Evolutionary conservation across 2,888 invertebrate species (phyloP).

Genomic region (Congeria kusceri): DNA sequence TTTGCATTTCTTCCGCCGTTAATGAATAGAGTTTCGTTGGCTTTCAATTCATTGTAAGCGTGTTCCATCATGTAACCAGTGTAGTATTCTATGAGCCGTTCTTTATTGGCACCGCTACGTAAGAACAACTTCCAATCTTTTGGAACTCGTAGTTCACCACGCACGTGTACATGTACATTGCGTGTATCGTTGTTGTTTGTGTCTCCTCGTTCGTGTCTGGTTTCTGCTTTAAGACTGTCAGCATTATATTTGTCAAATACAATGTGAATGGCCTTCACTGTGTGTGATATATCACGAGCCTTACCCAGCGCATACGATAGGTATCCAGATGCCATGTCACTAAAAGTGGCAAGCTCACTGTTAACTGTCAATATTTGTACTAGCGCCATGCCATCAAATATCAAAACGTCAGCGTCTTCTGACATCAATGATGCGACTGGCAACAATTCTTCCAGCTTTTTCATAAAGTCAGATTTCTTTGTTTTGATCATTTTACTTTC

Average conservation of each 20-base stretch:
- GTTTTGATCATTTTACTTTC: constrained; percentile 2
- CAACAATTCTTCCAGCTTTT: background rate
- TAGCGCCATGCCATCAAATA: constrained; percentile 5
- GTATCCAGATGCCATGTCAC: no score
- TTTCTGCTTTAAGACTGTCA: background rate
- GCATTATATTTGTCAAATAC: constrained; percentile 1
- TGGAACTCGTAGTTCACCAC: background rate
- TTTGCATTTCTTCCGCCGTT: background rate
- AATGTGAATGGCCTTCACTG: background rate
- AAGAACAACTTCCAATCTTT: background rate
- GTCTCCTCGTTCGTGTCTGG: background rate
- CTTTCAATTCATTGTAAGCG: background rate
- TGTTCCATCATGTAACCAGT: background rate
- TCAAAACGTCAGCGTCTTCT: background rate
- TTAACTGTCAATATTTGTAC: no score
- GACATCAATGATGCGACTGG: no score
- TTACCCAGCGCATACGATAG: no score
- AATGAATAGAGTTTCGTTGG: background rate
- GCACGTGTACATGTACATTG: background rate
- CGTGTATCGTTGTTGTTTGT: no score
- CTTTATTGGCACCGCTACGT: background rate
- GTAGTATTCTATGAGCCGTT: background rate
- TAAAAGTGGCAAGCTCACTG: no score
- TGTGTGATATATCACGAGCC: no score
- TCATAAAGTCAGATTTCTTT: constrained; percentile 9